Evolutionary conservation across 2,888 invertebrate species (phyloP).

Genomic region (Empis livida): DNA sequence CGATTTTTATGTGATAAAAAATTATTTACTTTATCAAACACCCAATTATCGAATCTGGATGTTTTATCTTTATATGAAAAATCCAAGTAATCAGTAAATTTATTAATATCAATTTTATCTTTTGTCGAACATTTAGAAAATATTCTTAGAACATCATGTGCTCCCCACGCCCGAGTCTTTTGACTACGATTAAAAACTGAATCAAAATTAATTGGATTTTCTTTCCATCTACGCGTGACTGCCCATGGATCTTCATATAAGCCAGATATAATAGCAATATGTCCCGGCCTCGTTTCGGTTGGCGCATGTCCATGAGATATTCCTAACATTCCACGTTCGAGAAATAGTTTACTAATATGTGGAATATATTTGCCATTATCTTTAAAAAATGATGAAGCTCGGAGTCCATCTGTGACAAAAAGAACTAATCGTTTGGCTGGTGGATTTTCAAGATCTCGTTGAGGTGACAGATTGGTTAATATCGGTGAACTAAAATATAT

Average conservation of each 20-base stretch:
- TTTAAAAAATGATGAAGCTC: constrained; percentile 68
- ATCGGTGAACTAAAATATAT: constrained; percentile 88
- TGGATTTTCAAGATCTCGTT: constrained; percentile 38
- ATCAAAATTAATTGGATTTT: constrained; percentile 95
- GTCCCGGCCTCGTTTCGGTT: constrained; percentile 95
- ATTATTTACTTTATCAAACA: constrained; percentile 60
- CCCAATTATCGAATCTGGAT: constrained; percentile 72
- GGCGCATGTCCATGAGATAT: constrained; percentile 86
- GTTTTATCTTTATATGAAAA: constrained; percentile 51
- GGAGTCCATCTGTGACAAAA: constrained; percentile 83
- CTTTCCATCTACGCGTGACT: constrained; percentile 90
- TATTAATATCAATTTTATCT: constrained; percentile 39
- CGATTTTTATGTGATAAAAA: constrained; percentile 43
- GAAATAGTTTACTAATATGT: constrained; percentile 23
- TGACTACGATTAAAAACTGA: constrained; percentile 83
- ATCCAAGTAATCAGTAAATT: constrained; percentile 58
- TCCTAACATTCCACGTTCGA: constrained; percentile 41
- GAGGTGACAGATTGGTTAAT: constrained; percentile 51
- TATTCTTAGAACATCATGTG: constrained; percentile 86
- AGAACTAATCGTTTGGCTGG: constrained; percentile 70
- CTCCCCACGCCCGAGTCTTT: constrained; percentile 87
- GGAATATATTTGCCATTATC: constrained; percentile 24
- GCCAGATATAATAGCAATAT: constrained; percentile 82
- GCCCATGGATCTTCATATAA: constrained; percentile 98
- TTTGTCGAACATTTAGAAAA: constrained; percentile 60